These are phyloP conservation scores for Eulemur mongoz DNA, from an alignment of 2,797 vertebrate species.

Conservation along the genomic window DNA sequence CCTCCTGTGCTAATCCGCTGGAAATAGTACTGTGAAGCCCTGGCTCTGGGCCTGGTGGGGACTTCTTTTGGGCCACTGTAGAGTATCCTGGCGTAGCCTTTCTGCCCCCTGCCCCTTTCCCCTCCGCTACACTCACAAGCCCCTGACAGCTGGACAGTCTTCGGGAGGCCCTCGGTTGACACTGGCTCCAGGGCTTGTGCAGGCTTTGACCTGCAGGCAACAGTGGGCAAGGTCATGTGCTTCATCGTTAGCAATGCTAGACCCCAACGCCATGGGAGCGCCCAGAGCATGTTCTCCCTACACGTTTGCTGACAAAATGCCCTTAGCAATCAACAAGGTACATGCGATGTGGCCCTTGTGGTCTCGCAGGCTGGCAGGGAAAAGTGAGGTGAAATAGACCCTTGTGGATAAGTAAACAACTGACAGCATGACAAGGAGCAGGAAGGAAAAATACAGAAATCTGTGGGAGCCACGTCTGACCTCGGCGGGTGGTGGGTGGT, in stretches of 20 bases:
- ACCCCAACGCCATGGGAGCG: neutral
- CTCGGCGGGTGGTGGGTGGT: neutral
- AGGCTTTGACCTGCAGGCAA: neutral
- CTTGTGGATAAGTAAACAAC: neutral
- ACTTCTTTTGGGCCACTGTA: neutral
- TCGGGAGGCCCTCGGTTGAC: neutral
- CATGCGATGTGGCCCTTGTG: neutral
- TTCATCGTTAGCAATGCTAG: neutral
- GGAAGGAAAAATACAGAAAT: neutral
- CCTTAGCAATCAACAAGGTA: neutral
- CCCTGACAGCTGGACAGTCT: neutral
- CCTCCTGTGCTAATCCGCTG: neutral
- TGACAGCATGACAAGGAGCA: neutral
- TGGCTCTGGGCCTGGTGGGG: no score
- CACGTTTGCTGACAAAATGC: neutral
- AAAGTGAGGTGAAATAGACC: neutral
- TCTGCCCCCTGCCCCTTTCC: neutral
- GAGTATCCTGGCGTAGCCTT: neutral
- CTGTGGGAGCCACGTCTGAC: neutral
- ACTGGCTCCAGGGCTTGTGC: neutral
- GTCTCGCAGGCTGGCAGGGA: neutral
- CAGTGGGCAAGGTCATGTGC: no score
- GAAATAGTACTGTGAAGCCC: neutral
- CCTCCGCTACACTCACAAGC: neutral
- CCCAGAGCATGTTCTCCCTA: neutral